phyloP scores from a whole-genome alignment of 1,140 invertebrate species.

The Leguminivora glycinivorella region DNA sequence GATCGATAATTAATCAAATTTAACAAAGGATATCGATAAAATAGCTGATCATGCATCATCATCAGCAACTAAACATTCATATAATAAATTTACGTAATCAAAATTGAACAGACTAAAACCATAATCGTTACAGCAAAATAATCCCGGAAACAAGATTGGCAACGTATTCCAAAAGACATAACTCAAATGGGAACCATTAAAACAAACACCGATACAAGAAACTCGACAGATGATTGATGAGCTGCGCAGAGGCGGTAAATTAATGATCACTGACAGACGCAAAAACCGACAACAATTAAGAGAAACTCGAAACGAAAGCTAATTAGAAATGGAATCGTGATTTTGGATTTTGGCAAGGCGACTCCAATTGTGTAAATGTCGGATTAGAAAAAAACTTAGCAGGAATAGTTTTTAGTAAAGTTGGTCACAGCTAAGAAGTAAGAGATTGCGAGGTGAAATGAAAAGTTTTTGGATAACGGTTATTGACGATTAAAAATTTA shows the following conservation, averaged over 20 bases:
- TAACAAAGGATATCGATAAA: neutral
- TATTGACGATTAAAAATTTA: neutral
- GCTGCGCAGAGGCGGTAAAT: slow-evolving; percentile 3
- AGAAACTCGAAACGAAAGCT: slow-evolving; percentile 19
- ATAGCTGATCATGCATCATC: neutral
- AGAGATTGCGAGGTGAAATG: no score
- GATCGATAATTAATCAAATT: no score
- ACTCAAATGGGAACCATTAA: slow-evolving; percentile 14
- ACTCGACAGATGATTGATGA: slow-evolving; percentile 28
- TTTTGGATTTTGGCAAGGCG: slow-evolving; percentile 4
- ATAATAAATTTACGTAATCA: neutral
- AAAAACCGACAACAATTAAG: slow-evolving; percentile 28
- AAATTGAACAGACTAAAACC: neutral
- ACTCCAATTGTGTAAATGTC: neutral
- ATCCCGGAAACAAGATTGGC: neutral
- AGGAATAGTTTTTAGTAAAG: neutral
- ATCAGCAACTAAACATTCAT: neutral
- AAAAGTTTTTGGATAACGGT: neutral
- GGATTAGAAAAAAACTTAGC: neutral
- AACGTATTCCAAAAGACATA: slow-evolving; percentile 11
- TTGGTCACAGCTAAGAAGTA: neutral
- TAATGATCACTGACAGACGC: slow-evolving; percentile 27
- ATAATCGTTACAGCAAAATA: slow-evolving; percentile 2
- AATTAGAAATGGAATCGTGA: slow-evolving; percentile 23
- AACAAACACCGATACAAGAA: slow-evolving; percentile 28